Evolutionary conservation across 2,797 vertebrate species (phyloP).

Genomic region (Spinibarbus caldwelli): DNA sequence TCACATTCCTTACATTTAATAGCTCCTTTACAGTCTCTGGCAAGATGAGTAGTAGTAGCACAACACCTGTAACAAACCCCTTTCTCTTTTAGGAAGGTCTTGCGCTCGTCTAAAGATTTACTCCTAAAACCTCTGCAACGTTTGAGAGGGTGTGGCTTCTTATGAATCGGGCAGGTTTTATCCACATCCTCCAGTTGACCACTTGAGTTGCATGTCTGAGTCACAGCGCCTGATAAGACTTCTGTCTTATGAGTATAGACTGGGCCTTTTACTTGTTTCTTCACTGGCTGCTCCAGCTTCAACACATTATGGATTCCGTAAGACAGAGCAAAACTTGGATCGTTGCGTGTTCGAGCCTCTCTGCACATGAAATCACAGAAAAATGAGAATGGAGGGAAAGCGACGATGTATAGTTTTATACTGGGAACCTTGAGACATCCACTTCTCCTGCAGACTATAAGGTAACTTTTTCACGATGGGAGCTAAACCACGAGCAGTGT

Average conservation of each 20-base stretch:
- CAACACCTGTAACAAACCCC: too few relatives aligned
- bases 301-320: not conserved
- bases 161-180: not conserved
- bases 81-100: not conserved
- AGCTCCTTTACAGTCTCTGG: too few relatives aligned
- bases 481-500: not conserved
- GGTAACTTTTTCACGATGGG: not conserved
- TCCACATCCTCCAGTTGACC: not conserved
- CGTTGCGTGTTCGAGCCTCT: not conserved
- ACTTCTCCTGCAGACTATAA: not conserved
- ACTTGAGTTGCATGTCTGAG: not conserved
- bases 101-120: not conserved
- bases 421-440: not conserved
- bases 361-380: not conserved
- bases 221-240: not conserved
- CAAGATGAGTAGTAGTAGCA: too few relatives aligned
- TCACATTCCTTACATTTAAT: not conserved
- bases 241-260: conserved; percentile 6
- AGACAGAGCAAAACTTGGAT: not conserved
- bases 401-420: not conserved
- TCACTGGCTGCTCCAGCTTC: not conserved
- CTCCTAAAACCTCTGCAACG: not conserved
- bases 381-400: not conserved
- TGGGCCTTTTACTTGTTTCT: not conserved
- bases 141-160: conserved; percentile 9